phyloP scores from a whole-genome alignment of 2,113 vertebrate species.

The Epinephelus lanceolatus region DNA sequence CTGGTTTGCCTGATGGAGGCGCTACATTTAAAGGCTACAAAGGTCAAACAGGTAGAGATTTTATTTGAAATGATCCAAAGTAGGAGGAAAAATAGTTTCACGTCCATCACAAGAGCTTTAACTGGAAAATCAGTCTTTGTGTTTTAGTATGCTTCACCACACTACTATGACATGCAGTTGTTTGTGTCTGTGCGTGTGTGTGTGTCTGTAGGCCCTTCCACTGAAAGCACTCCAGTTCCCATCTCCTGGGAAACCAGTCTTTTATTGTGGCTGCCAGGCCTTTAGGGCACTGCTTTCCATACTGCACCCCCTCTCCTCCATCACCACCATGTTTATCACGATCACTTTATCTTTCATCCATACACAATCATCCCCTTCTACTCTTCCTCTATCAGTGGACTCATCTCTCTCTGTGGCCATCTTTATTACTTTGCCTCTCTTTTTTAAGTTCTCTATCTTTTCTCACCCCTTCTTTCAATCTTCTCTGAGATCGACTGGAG shows the following conservation, averaged over 20 bases:
- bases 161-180: not conserved
- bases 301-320: constrained; percentile 15
- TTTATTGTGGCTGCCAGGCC: constrained; percentile 68
- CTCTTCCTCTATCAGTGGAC: not conserved
- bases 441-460: not conserved
- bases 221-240: constrained; percentile 58
- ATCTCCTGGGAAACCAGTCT: constrained; percentile 78
- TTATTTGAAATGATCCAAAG: not conserved
- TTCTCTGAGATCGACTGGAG: not conserved
- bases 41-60: not conserved
- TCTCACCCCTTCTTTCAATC: not conserved
- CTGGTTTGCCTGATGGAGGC: not conserved
- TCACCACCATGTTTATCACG: constrained; percentile 34
- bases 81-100: not conserved
- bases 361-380: constrained; percentile 11
- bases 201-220: not conserved
- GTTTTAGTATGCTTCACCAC: constrained; percentile 48
- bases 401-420: not conserved
- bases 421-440: not conserved
- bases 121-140: not conserved
- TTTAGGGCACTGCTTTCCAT: constrained; percentile 63
- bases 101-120: not conserved
- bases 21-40: not conserved
- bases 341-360: constrained; percentile 41
- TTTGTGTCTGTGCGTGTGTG: constrained; percentile 18